Percentiles rank a stretch among this genome's conserved stretches.
phyloP scores from a whole-genome alignment of 2,797 vertebrate species.

The Gouania willdenowi region DNA sequence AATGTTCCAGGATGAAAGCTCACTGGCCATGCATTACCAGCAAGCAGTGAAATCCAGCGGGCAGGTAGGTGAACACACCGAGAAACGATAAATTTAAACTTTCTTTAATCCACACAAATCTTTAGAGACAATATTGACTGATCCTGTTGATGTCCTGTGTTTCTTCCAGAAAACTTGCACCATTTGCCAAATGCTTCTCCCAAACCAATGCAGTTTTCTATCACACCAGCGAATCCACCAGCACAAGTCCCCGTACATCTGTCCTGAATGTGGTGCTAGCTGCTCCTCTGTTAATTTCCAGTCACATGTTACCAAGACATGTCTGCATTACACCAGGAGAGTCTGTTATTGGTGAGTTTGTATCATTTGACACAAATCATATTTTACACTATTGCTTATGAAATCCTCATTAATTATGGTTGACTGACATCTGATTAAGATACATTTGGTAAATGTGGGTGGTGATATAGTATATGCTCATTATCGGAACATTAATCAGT shows the following conservation, averaged over 20 bases:
- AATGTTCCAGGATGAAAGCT: conserved; percentile 89
- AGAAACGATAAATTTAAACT: not conserved
- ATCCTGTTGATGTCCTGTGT: conserved; percentile 15
- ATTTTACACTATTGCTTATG: too few relatives aligned
- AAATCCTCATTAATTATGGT: too few relatives aligned
- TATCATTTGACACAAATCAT: too few relatives aligned
- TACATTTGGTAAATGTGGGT: too few relatives aligned
- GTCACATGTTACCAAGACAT: conserved; percentile 96
- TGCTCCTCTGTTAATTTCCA: conserved; percentile 97
- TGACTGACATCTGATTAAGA: too few relatives aligned
- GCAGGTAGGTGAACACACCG: conserved; percentile 78
- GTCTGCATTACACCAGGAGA: conserved; percentile 94
- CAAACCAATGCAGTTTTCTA: conserved; percentile 94
- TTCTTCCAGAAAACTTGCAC: conserved; percentile 88
- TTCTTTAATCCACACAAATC: too few relatives aligned
- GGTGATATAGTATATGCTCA: too few relatives aligned
- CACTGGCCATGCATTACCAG: conserved; percentile 92
- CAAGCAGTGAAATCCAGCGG: conserved; percentile 83
- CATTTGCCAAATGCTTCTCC: conserved; percentile 98
- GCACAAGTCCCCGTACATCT: conserved; percentile 98
- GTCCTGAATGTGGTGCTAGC: conserved; percentile 95
- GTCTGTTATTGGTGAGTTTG: conserved; percentile 93
- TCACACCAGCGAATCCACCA: conserved; percentile 98
- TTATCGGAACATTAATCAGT: too few relatives aligned
- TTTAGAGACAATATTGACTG: not conserved